Base-by-base conservation (phyloP, 2,797 vertebrate genomes). In the Nyctalus aviator region DNA sequence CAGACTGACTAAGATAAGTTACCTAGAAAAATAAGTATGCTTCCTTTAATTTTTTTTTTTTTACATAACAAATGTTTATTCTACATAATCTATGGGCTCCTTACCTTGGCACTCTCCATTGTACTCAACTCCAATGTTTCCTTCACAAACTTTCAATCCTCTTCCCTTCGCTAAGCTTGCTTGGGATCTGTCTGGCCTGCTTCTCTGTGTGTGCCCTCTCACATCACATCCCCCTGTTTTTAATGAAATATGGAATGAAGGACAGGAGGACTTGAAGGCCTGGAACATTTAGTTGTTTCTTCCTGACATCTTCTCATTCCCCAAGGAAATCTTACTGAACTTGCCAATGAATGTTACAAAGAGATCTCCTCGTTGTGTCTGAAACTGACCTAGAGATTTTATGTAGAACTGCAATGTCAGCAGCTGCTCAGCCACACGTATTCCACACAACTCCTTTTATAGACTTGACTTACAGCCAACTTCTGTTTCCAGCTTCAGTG, bases 381-480 rank as follows among this genome's bases (percentile, higher is more conserved):
- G 84, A 96, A 94, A 92, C 84, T 72, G 91, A 94, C 95, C 93
- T 93, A 91, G 72, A 92, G 91, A 91, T 92, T 95, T 96, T 88
- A 77, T 85, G 90, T 88, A 82, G 84, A 94, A 77, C 71, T 94
- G 93, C 77, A 78, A 18, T 95, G 96, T 95, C 96, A 96, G 95
- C 91, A 89, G 82, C 94, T 94, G 92, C 87, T 94, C 50, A 73
- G 81, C 78, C 88, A 69, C 84, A 92, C 75, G 32, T 91, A 85
- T 90, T 95, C 78, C 85, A 95, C 64, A 92, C 64, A 92, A 27
- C 48, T 41, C 4, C 12, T 92, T 97, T 97, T 95, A 95, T 77
- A 92, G 96, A 75, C 95, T 95, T 97, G 96, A 93, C 90, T 73
- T 46, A 73, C 30, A 90, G 96, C 91, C 96, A 95, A 93, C 84